Evolutionary conservation across 2,113 vertebrate species (phyloP), one percentile per base, ranked within the genome.

Genomic region (Catharus minimus): DNA sequence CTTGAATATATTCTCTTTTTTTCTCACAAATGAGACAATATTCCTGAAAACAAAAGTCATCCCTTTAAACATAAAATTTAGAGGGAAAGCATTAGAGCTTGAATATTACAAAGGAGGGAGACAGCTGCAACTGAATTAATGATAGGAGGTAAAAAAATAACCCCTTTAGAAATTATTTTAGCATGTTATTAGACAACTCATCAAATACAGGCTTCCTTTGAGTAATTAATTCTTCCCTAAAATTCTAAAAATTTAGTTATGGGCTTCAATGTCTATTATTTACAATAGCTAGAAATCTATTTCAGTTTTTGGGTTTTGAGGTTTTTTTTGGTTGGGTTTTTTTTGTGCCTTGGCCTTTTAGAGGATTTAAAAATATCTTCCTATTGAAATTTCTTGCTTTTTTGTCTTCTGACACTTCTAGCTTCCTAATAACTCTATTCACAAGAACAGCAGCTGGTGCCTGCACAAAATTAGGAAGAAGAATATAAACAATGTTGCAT

Each of bases 361-460:
- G 4, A 46, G 46, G 46, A 33, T 67, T 87, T 74, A 46, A 86
- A 92, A 95, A 93, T 90, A 55, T 76, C 91, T 87, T 88, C 39
- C 38, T 36, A 76, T 80, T 96, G 61, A 88, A 22, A 65, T 26
- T 24, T 79, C 53, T 58, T 41, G 38, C n/a, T 60, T 91, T 84
- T 72, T 65, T 88, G 16, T 84, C 27, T 91, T 90, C 43, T 90
- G 74, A 91, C 33, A 89, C 71, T 95, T 96, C 43, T 85, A 82
- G 83, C 73, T 95, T 92, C 36, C 24, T 41, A 96, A 47, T 81
- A 75, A 65, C 32, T 66, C 86, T 73, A 74, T 95, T 95, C 69
- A 78, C 32, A 67, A 89, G 47, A 85, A 60, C 33, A 95, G 69
- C 88, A 80, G 66, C 52, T 95, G 84, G 15, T 47, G 80, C 60